These are phyloP conservation scores for Chlorocebus sabaeus DNA, from an alignment of 2,113 vertebrate species.

Conservation along the genomic window DNA sequence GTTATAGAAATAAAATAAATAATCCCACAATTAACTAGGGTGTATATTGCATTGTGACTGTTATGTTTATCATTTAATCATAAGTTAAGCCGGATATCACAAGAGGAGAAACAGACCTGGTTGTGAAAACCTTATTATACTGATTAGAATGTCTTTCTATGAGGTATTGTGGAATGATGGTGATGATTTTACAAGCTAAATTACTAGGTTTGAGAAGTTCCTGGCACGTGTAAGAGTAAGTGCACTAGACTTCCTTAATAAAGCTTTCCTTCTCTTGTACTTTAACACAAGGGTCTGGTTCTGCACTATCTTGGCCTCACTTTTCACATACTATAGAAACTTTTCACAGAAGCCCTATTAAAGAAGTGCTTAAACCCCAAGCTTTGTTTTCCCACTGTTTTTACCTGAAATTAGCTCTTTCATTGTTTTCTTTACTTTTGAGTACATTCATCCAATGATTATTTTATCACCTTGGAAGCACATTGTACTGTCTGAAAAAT, in stretches of 20 bases:
- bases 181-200: slow-evolving; percentile 17
- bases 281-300: neutral
- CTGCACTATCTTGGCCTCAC: neutral
- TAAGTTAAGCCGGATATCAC: neutral
- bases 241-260: neutral
- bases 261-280: neutral
- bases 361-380: neutral
- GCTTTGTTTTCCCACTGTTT: neutral
- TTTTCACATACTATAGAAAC: neutral
- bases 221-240: neutral
- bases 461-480: slow-evolving; percentile 39
- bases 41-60: neutral
- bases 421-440: neutral
- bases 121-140: neutral
- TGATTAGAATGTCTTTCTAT: neutral
- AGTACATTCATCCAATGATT: neutral
- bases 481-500: neutral
- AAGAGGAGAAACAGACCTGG: neutral
- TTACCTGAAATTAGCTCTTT: neutral
- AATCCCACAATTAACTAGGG: neutral
- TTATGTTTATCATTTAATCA: neutral
- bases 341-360: neutral
- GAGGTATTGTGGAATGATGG: neutral
- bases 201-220: neutral
- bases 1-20: neutral